These are phyloP conservation scores for Alloscopus bannaensis DNA, from an alignment of 2,888 invertebrate genomes.

Conservation along the genomic window DNA sequence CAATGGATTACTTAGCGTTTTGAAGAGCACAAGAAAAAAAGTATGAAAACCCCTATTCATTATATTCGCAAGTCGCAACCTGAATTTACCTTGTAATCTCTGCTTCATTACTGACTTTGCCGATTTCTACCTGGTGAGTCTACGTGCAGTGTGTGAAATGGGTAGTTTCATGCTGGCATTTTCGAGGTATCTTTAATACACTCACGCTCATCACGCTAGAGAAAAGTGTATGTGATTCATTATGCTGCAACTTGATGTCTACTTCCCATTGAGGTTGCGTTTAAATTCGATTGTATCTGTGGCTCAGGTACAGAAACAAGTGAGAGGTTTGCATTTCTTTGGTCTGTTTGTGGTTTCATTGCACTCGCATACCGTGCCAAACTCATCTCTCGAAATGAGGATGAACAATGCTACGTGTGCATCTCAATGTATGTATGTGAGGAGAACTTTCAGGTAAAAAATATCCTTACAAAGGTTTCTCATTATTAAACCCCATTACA, in stretches of 20 bases:
- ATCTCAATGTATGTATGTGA: slow-evolving; percentile 8
- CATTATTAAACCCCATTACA: slow-evolving; percentile 36
- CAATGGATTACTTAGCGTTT: too few relatives aligned
- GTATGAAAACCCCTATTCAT: too few relatives aligned
- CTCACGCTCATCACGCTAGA: slow-evolving; percentile 13
- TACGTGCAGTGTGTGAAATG: neutral
- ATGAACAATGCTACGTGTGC: slow-evolving; percentile 8
- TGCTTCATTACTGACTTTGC: too few relatives aligned
- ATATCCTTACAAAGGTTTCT: slow-evolving; percentile 51
- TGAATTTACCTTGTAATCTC: too few relatives aligned
- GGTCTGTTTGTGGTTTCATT: slow-evolving; percentile 56
- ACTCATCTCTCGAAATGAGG: slow-evolving; percentile 2
- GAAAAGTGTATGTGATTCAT: slow-evolving; percentile 18
- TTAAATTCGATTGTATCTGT: slow-evolving; percentile 20
- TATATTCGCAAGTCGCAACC: too few relatives aligned
- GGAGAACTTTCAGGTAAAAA: slow-evolving; percentile 52
- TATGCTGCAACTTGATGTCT: neutral
- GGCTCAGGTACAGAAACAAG: slow-evolving; percentile 12
- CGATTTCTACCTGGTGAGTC: too few relatives aligned
- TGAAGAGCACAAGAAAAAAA: too few relatives aligned
- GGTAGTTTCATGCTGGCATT: neutral
- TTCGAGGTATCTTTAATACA: neutral
- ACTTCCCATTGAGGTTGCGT: neutral
- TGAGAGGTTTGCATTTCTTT: slow-evolving; percentile 32
- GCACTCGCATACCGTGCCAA: slow-evolving; percentile 43